Percentiles rank a stretch among this genome's conserved stretches.
phyloP scores from a whole-genome alignment of 1,140 invertebrate genomes.

The Drosophila obscura region DNA sequence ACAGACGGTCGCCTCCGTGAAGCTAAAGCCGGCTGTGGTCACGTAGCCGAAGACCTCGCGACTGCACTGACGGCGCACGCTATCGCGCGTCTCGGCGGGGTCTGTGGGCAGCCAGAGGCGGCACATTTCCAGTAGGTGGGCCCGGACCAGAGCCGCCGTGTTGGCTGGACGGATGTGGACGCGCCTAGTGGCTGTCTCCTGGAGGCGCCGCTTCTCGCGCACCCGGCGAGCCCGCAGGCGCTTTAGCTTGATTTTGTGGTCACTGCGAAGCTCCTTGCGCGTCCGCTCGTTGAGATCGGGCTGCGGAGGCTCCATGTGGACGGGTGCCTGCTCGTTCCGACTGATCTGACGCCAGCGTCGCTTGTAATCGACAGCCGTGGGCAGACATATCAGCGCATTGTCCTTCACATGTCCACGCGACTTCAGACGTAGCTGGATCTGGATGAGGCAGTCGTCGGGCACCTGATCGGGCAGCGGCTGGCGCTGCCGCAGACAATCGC shows the following conservation, averaged over 20 bases:
- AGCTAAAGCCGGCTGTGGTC: constrained; percentile 88
- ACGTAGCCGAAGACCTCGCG: constrained; percentile 91
- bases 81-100: constrained; percentile 72
- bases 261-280: constrained; percentile 85
- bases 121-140: constrained; percentile 87
- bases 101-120: constrained; percentile 88
- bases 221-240: constrained; percentile 86
- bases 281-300: constrained; percentile 86
- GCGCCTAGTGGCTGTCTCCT: constrained; percentile 74
- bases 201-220: constrained; percentile 84
- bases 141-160: constrained; percentile 82
- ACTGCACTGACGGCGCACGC: constrained; percentile 86
- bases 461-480: constrained; percentile 60
- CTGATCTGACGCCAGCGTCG: constrained; percentile 82
- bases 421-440: constrained; percentile 84
- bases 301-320: constrained; percentile 85
- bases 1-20: constrained; percentile 86
- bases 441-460: constrained; percentile 84
- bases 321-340: constrained; percentile 80
- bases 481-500: constrained; percentile 51
- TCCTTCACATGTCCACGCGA: constrained; percentile 84
- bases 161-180: constrained; percentile 74
- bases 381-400: constrained; percentile 88
- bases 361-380: constrained; percentile 85
- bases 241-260: constrained; percentile 87